A percentile compares a stretch with the other conserved stretches of the same genome.
Evolutionary conservation across 2,113 vertebrate genomes (phyloP).

Genomic region (Myrmecobius fasciatus): DNA sequence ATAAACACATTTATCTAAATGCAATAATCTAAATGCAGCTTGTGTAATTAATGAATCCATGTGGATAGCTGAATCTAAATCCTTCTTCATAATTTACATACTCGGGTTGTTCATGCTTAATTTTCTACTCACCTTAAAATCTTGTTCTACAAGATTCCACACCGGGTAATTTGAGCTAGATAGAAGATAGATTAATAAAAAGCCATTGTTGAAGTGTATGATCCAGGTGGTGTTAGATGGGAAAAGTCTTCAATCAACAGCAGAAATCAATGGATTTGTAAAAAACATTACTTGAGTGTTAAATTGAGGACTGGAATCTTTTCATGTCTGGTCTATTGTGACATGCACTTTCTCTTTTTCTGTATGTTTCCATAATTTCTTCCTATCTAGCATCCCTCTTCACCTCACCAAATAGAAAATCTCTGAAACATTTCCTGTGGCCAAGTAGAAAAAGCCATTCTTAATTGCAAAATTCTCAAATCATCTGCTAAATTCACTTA

Average conservation of each 20-base stretch:
- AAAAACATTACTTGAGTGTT: neutral
- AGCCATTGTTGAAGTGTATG: neutral
- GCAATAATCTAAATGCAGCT: neutral
- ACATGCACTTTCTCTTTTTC: neutral
- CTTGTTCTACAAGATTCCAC: neutral
- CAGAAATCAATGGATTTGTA: neutral
- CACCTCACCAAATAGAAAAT: conserved; percentile 45
- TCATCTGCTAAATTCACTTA: conserved; percentile 33
- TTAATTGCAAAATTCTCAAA: neutral
- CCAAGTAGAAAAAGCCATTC: neutral
- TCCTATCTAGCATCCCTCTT: neutral
- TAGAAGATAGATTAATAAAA: neutral
- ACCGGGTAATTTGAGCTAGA: neutral
- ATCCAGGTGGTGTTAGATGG: neutral
- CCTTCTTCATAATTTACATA: neutral
- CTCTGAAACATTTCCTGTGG: conserved; percentile 14
- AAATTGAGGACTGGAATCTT: neutral
- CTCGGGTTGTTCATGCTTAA: neutral
- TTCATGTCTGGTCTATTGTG: neutral
- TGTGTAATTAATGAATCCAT: neutral
- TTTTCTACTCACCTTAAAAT: neutral
- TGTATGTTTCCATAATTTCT: neutral
- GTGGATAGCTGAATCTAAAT: neutral
- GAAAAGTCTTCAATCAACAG: neutral
- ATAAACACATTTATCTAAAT: neutral